These are phyloP conservation scores for Drosophila ezoana DNA, from an alignment of 2,888 invertebrate species.

Conservation along the genomic window DNA sequence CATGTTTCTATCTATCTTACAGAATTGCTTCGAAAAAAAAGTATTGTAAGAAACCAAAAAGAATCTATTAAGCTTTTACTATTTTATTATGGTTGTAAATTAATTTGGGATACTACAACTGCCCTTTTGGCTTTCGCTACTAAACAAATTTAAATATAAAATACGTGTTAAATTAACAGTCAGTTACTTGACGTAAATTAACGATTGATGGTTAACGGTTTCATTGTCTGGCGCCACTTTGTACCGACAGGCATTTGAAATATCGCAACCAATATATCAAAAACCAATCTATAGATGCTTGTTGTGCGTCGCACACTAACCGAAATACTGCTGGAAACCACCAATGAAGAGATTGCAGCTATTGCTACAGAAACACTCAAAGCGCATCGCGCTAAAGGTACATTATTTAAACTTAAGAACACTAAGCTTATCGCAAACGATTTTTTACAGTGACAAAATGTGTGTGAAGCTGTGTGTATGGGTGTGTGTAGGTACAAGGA, in stretches of 20 bases:
- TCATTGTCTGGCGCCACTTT: conserved; percentile 61
- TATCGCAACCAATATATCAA: conserved; percentile 58
- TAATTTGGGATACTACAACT: too few relatives aligned
- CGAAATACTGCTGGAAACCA: conserved; percentile 97
- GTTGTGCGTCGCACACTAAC: conserved; percentile 95
- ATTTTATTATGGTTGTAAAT: too few relatives aligned
- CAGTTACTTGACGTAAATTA: too few relatives aligned
- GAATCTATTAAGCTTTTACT: too few relatives aligned
- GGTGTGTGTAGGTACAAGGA: conserved; percentile 50
- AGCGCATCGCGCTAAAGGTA: conserved; percentile 93
- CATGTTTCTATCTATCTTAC: too few relatives aligned
- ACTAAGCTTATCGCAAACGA: conserved; percentile 43
- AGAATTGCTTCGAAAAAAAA: too few relatives aligned
- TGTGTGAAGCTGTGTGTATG: conserved; percentile 24
- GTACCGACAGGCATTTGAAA: conserved; percentile 27
- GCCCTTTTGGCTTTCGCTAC: too few relatives aligned
- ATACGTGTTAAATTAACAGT: too few relatives aligned
- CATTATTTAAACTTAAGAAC: conserved; percentile 72
- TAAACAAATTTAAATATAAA: too few relatives aligned
- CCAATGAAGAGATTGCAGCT: conserved; percentile 93
- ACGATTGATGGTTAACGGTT: conserved; percentile 30
- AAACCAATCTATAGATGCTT: conserved; percentile 89
- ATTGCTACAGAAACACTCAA: conserved; percentile 94
- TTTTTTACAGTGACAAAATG: conserved; percentile 52
- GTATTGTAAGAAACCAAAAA: too few relatives aligned